phyloP scores from a whole-genome alignment of 2,113 vertebrate species.

The Stictonetta naevosa region DNA sequence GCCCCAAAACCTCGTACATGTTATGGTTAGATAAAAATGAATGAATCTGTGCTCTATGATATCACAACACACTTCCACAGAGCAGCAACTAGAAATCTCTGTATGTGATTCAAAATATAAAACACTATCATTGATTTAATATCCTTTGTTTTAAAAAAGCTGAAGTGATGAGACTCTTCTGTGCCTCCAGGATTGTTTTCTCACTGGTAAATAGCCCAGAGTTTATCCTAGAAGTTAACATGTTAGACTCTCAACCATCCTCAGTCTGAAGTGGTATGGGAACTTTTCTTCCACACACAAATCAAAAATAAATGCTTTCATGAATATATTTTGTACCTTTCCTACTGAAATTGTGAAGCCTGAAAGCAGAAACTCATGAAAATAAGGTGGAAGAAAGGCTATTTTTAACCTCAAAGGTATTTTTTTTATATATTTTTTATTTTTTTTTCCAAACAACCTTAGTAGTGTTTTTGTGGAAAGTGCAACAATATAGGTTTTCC shows the following conservation, averaged over 20 bases:
- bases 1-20: not conserved
- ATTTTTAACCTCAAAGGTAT: not conserved
- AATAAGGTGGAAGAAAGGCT: not conserved
- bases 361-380: not conserved
- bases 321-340: not conserved
- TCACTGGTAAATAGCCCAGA: not conserved
- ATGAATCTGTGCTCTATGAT: not conserved
- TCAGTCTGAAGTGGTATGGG: not conserved
- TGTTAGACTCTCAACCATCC: not conserved
- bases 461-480: not conserved
- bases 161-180: not conserved
- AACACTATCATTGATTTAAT: not conserved
- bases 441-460: not conserved
- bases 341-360: not conserved
- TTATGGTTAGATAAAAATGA: not conserved
- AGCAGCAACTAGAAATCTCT: not conserved
- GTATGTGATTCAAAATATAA: not conserved
- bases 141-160: not conserved
- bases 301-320: not conserved
- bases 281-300: not conserved
- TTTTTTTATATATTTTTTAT: not conserved
- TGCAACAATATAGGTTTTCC: not conserved
- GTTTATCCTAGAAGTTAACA: not conserved
- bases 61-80: not conserved
- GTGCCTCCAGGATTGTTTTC: not conserved